Conservation (phyloP, 2,113 vertebrate genomes). For the Alosa alosa region DNA sequence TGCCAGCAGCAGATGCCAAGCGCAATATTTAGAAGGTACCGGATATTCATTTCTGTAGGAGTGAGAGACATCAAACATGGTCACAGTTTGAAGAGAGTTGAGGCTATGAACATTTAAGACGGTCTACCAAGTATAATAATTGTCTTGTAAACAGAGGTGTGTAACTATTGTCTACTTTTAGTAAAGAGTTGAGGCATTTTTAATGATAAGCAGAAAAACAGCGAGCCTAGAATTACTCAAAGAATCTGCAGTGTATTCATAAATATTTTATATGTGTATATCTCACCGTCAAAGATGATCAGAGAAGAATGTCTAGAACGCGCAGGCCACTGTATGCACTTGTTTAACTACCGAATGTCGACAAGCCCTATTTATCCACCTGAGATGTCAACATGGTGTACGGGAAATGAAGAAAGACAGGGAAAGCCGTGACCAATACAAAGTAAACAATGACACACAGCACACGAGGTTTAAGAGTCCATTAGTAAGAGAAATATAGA, state of each 20-base stretch:
- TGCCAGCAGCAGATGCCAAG: conserved; percentile 49
- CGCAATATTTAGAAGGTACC: conserved; percentile 4
- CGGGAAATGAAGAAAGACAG: conserved; percentile 21
- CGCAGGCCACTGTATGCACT: not conserved
- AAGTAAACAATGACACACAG: conserved; percentile 1
- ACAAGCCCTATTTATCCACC: not conserved
- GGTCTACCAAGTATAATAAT: not conserved
- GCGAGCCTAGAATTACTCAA: not conserved
- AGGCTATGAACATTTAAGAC: not conserved
- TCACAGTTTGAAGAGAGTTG: not conserved
- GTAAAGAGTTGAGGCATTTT: not conserved
- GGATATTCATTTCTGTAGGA: not conserved
- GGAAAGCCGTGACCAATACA: conserved; percentile 21
- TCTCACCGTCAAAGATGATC: not conserved
- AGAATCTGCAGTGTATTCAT: not conserved
- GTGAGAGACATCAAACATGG: not conserved
- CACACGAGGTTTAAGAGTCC: not conserved
- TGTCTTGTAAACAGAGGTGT: too few species aligned
- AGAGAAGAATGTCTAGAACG: not conserved
- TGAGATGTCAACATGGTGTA: conserved; percentile 28
- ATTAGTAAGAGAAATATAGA: too few species aligned
- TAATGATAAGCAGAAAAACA: not conserved
- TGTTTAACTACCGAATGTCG: not conserved
- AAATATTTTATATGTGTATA: not conserved
- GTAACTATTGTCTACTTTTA: not conserved